phyloP scores from a whole-genome alignment of 1,140 invertebrate species.

The Arion vulgaris region DNA sequence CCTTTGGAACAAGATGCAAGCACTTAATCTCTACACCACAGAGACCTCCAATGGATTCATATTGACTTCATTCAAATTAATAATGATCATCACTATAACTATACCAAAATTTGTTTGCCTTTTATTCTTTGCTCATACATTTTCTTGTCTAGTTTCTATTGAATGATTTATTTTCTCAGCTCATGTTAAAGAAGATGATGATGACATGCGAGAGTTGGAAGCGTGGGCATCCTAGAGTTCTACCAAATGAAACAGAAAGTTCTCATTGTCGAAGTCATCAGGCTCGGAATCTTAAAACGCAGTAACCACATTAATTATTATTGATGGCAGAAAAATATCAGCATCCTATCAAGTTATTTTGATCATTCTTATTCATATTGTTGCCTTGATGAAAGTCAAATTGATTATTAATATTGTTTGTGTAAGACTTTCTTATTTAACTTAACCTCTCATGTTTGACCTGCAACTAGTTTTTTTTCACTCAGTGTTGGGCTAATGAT shows the following conservation, averaged over 20 bases:
- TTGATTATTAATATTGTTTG: neutral
- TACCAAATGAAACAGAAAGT: neutral
- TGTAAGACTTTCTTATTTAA: too few relatives aligned
- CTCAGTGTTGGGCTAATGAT: too few relatives aligned
- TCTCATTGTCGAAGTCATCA: neutral
- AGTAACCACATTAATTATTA: neutral
- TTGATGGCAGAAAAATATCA: neutral
- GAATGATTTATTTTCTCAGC: slow-evolving; percentile 9
- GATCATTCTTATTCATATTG: neutral
- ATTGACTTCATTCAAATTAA: too few relatives aligned
- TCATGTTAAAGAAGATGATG: slow-evolving; percentile 52
- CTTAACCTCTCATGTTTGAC: too few relatives aligned
- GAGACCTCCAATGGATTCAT: too few relatives aligned
- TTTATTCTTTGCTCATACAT: too few relatives aligned
- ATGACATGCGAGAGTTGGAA: slow-evolving; percentile 56
- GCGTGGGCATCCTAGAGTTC: slow-evolving; percentile 51
- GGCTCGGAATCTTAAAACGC: neutral
- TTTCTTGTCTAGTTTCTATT: neutral
- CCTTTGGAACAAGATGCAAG: too few relatives aligned
- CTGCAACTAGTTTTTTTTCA: too few relatives aligned
- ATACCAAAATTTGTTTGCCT: too few relatives aligned
- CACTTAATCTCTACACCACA: too few relatives aligned
- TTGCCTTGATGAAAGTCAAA: neutral
- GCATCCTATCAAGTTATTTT: neutral
- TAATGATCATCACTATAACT: too few relatives aligned